phyloP scores from a whole-genome alignment of 2,888 invertebrate species.

The Agrypnus murinus region DNA sequence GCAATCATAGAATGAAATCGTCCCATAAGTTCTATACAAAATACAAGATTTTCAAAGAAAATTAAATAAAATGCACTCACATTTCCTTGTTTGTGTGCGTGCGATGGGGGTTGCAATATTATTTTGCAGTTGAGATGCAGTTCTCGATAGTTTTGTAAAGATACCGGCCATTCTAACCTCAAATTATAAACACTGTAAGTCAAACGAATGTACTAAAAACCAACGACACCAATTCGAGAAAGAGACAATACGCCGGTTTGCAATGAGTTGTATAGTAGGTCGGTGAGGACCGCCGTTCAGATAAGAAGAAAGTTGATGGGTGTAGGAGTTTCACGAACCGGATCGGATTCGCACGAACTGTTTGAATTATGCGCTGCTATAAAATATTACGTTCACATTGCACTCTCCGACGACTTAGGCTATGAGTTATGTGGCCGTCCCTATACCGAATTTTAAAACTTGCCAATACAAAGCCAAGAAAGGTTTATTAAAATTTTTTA shows the following conservation, averaged over 20 bases:
- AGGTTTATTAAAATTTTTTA: too few relatives aligned
- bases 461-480: too few relatives aligned
- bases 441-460: too few relatives aligned
- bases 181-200: slow-evolving; percentile 6
- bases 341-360: slow-evolving; percentile 37
- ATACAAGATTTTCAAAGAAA: not conserved
- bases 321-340: slow-evolving; percentile 29
- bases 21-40: not conserved
- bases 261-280: slow-evolving; percentile 14
- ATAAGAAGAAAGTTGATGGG: slow-evolving; percentile 21
- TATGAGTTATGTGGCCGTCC: too few relatives aligned
- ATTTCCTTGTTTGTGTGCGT: slow-evolving; percentile 59
- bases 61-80: slow-evolving; percentile 60
- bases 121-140: slow-evolving; percentile 58
- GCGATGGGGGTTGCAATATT: slow-evolving; percentile 53
- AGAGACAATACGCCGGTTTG: not conserved
- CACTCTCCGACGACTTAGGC: not conserved
- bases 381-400: slow-evolving; percentile 20
- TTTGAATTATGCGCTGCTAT: slow-evolving; percentile 13
- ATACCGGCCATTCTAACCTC: slow-evolving; percentile 69
- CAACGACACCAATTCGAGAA: slow-evolving; percentile 25
- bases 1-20: too few relatives aligned
- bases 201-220: slow-evolving; percentile 18
- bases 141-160: slow-evolving; percentile 68
- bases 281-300: not conserved